phyloP scores from a whole-genome alignment of 35 echinoderm and acorn worm species.

The Hemicentrotus pulcherrimus region DNA sequence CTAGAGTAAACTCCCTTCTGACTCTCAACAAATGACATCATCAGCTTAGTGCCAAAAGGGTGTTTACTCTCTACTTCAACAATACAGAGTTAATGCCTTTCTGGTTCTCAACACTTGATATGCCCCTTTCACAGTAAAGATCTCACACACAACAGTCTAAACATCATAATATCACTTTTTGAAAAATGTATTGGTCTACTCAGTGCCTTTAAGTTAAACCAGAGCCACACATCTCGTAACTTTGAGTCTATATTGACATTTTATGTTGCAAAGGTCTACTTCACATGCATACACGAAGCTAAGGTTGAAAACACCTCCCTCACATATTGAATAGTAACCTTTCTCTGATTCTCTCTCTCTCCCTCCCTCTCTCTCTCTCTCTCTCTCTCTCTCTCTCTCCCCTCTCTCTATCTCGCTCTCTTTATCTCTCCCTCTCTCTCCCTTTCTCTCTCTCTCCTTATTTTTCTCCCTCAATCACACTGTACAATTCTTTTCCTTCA shows the following conservation, averaged over 20 bases:
- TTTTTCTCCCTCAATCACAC: background rate
- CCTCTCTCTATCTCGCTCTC: background rate
- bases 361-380: background rate
- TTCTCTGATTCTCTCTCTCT: background rate
- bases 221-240: background rate
- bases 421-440: background rate
- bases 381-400: background rate
- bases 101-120: background rate
- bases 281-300: background rate
- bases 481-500: background rate
- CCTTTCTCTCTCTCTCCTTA: background rate
- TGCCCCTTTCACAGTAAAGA: background rate
- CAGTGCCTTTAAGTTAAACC: too few relatives aligned
- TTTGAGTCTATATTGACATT: background rate
- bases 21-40: too few relatives aligned
- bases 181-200: too few relatives aligned
- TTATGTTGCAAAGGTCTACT: background rate
- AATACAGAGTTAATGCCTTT: background rate
- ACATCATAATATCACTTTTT: too few relatives aligned
- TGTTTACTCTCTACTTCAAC: background rate
- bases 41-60: too few relatives aligned
- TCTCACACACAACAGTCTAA: too few relatives aligned
- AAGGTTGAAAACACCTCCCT: background rate
- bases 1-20: too few relatives aligned
- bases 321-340: background rate